Conservation (phyloP, 2,888 invertebrate genomes). For the Lapara coniferarum region DNA sequence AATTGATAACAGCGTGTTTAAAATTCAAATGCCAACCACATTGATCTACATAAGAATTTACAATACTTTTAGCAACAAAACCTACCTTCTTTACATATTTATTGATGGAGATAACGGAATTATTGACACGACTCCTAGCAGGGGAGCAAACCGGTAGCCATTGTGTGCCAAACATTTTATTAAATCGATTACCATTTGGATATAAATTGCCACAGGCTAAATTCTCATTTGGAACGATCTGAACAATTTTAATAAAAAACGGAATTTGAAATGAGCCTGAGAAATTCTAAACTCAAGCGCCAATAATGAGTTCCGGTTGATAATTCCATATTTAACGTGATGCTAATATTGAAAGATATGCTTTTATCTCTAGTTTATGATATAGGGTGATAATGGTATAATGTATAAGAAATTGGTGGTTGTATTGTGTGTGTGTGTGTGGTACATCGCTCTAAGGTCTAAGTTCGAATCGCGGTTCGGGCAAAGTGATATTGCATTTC, state of each 20-base stretch:
- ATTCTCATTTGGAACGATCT: constrained; percentile 32
- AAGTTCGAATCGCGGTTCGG: too few relatives aligned
- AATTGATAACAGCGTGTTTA: background rate
- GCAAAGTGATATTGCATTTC: too few relatives aligned
- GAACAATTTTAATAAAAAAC: constrained; percentile 31
- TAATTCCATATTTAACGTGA: background rate
- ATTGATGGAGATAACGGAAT: constrained; percentile 4
- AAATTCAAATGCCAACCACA: background rate
- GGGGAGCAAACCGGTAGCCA: constrained; percentile 12
- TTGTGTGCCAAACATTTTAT: constrained; percentile 26
- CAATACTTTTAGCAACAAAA: background rate
- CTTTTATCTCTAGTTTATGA: background rate
- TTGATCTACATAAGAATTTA: constrained; percentile 9
- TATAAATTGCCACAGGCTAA: constrained; percentile 37
- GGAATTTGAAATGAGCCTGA: constrained; percentile 32
- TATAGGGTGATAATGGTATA: background rate
- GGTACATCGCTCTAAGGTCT: too few relatives aligned
- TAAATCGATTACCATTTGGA: constrained; percentile 35
- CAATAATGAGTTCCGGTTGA: background rate
- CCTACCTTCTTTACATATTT: too few relatives aligned
- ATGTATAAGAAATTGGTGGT: too few relatives aligned
- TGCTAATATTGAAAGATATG: background rate
- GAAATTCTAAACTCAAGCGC: constrained; percentile 17
- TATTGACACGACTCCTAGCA: background rate
- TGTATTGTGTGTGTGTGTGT: too few relatives aligned